Conservation (phyloP, 92 coral and sea anemone genomes). For the Umimayanthus kanabou region DNA sequence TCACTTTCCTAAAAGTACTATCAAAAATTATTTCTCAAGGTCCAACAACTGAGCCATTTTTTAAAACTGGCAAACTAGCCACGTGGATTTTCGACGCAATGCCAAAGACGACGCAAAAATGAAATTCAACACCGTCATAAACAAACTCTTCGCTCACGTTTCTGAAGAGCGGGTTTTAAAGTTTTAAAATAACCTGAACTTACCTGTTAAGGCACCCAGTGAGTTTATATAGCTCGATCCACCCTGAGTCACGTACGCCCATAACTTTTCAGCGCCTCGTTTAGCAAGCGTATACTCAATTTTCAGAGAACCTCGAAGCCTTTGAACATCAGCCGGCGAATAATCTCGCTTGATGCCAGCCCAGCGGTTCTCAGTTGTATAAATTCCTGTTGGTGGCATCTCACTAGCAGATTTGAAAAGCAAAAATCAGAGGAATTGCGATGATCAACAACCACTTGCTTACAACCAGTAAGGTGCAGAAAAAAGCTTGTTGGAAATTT, state of each 20-base stretch:
- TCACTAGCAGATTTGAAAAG: not conserved
- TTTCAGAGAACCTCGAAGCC: slow-evolving; percentile 78
- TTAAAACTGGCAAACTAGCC: not conserved
- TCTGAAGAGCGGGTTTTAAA: not conserved
- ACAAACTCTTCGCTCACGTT: not conserved
- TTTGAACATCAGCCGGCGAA: slow-evolving; percentile 75
- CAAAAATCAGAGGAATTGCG: not conserved
- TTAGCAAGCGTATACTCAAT: slow-evolving; percentile 88
- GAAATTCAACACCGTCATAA: slow-evolving; percentile 21
- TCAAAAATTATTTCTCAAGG: not conserved
- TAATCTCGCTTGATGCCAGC: slow-evolving; percentile 89
- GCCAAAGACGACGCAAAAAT: not conserved
- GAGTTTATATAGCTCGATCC: slow-evolving; percentile 77
- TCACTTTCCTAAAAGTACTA: not conserved
- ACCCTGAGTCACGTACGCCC: slow-evolving; percentile 76
- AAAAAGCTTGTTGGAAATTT: not conserved
- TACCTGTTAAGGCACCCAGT: slow-evolving; percentile 95
- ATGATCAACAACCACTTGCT: not conserved
- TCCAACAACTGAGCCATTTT: not conserved
- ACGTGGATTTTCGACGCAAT: not conserved
- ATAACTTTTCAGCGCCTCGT: slow-evolving; percentile 82
- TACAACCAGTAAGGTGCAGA: not conserved
- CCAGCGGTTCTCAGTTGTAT: slow-evolving; percentile 72
- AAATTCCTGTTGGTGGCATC: slow-evolving; percentile 55
- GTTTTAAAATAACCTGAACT: not conserved